Conservation (phyloP, 2,113 vertebrate genomes). For the Nicator chloris region DNA sequence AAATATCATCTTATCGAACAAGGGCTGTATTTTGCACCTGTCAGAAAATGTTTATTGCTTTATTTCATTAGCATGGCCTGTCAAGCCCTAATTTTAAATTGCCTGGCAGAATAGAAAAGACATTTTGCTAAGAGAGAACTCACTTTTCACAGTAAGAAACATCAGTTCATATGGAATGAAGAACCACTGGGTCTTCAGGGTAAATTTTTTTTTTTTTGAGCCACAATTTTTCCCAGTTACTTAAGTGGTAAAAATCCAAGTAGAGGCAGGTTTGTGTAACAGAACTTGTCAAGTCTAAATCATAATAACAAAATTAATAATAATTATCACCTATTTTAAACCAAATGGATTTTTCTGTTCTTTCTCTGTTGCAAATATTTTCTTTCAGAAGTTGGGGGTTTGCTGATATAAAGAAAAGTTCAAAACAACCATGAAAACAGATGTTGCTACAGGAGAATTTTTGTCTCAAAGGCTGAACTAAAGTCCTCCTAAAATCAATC, state of each 20-base stretch:
- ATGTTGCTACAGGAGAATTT: fast-evolving
- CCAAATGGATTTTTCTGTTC: not conserved
- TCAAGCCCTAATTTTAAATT: conserved; percentile 54
- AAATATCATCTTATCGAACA: conserved; percentile 32
- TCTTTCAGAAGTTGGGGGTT: not conserved
- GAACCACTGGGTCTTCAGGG: not conserved
- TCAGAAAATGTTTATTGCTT: conserved; percentile 53
- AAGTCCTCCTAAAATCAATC: not conserved
- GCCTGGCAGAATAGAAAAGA: not conserved
- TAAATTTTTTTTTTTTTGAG: not conserved
- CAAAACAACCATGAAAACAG: not conserved
- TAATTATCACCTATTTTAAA: not conserved
- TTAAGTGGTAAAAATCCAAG: not conserved
- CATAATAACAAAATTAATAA: not conserved
- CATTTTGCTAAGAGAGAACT: not conserved
- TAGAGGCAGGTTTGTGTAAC: not conserved
- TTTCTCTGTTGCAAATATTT: not conserved
- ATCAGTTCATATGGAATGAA: not conserved
- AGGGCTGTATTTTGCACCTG: conserved; percentile 34
- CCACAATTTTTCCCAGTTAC: not conserved
- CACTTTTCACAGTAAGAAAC: not conserved
- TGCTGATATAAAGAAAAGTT: not conserved
- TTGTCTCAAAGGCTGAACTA: not conserved
- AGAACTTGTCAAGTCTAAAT: not conserved
- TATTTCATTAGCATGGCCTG: conserved; percentile 59